A percentile compares a stretch with the other conserved stretches of the same genome.
phyloP scores from a whole-genome alignment of 2,888 invertebrate genomes.

The Tridacna gigas region DNA sequence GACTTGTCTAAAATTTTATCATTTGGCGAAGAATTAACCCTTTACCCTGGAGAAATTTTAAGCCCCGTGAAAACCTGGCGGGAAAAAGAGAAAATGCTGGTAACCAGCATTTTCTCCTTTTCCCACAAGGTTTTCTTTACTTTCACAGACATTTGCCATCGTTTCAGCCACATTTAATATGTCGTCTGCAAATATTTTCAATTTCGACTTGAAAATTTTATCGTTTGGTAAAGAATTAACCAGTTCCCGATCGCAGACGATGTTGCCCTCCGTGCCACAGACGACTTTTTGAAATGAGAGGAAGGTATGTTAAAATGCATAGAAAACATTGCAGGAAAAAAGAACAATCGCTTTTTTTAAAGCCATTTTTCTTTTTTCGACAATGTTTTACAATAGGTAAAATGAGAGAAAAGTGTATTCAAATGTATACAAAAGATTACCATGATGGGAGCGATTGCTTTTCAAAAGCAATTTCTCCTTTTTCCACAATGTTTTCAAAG shows the following conservation, averaged over 20 bases:
- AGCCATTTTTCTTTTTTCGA: neutral
- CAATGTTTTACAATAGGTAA: no score
- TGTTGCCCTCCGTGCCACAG: neutral
- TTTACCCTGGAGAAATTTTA: neutral
- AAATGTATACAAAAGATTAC: neutral
- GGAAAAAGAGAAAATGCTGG: neutral
- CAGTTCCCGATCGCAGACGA: neutral
- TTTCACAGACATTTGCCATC: neutral
- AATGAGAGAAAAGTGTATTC: neutral
- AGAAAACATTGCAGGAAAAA: no score
- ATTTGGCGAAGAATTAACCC: no score
- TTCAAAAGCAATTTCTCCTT: neutral
- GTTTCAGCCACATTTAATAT: neutral
- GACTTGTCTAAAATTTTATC: neutral
- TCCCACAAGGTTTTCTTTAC: neutral
- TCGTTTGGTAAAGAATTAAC: neutral
- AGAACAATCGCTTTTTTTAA: neutral
- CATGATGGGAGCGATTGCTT: neutral
- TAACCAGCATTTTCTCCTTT: neutral
- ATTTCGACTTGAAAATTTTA: neutral
- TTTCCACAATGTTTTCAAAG: neutral
- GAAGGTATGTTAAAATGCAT: no score
- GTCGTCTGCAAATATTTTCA: neutral
- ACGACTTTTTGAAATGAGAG: neutral
- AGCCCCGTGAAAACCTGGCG: neutral